Conservation (phyloP, 2,888 invertebrate species). For the Tetropium fuscum region DNA sequence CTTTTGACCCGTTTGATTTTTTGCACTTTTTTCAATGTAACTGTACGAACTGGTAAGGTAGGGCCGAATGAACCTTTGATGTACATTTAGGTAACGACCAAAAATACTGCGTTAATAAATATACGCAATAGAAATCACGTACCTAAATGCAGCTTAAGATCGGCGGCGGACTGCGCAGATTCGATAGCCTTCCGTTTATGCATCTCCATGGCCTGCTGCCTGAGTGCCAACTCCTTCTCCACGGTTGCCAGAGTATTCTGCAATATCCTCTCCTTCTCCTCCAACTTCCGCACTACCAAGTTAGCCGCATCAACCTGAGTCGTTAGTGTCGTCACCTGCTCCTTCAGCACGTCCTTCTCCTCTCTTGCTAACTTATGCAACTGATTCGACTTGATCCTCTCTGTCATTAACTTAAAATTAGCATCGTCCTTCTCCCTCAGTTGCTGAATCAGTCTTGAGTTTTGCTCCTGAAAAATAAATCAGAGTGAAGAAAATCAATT, state of each 20-base stretch:
- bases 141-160: conserved; percentile 94
- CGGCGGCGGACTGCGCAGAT: conserved; percentile 96
- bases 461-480: conserved; percentile 77
- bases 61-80: too few relatives aligned
- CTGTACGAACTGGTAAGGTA: too few relatives aligned
- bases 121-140: conserved; percentile 60
- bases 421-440: conserved; percentile 97
- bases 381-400: conserved; percentile 95
- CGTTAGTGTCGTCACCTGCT: conserved; percentile 71
- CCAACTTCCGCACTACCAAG: conserved; percentile 90
- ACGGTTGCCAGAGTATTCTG: conserved; percentile 92
- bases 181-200: conserved; percentile 98
- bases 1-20: too few relatives aligned
- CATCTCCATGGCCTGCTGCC: conserved; percentile 98
- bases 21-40: too few relatives aligned
- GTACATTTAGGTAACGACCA: too few relatives aligned
- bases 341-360: conserved; percentile 93
- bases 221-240: conserved; percentile 92
- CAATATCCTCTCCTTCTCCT: conserved; percentile 94
- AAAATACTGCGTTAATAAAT: conserved; percentile 2
- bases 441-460: conserved; percentile 94
- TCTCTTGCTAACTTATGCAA: conserved; percentile 93
- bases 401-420: conserved; percentile 98
- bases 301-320: conserved; percentile 90
- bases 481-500: background rate